phyloP scores from a whole-genome alignment of 2,113 vertebrate genomes.

The Silurus asotus region DNA sequence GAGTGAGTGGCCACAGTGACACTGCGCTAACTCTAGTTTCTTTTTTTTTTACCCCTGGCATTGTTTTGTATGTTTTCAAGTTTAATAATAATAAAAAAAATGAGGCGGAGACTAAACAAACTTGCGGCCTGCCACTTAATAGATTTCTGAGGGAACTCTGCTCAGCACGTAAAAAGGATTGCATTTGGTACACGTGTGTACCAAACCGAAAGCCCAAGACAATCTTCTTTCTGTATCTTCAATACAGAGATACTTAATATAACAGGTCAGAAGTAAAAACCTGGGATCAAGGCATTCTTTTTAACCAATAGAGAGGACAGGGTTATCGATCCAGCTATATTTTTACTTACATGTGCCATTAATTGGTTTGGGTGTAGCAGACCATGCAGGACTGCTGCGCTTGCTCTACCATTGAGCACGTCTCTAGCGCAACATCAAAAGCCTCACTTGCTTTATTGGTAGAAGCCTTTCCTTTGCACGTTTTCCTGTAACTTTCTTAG shows the following conservation, averaged over 20 bases:
- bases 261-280: constrained; percentile 42
- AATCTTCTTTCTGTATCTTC: neutral
- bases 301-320: constrained; percentile 51
- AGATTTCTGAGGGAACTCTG: too few relatives aligned
- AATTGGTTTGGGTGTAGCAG: constrained; percentile 78
- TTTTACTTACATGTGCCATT: constrained; percentile 74
- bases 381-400: constrained; percentile 83
- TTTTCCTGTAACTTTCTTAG: constrained; percentile 99
- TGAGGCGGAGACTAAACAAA: too few relatives aligned
- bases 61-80: too few relatives aligned
- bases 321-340: constrained; percentile 51
- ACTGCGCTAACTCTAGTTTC: too few relatives aligned
- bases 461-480: constrained; percentile 90
- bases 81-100: too few relatives aligned
- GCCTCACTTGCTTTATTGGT: constrained; percentile 92
- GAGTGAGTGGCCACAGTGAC: too few relatives aligned
- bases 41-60: too few relatives aligned
- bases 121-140: too few relatives aligned
- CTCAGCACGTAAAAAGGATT: too few relatives aligned
- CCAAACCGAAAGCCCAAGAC: too few relatives aligned
- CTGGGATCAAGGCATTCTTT: constrained; percentile 38
- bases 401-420: constrained; percentile 89
- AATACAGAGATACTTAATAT: constrained; percentile 31
- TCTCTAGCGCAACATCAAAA: constrained; percentile 97
- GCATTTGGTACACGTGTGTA: too few relatives aligned